Evolutionary conservation across 2,888 invertebrate genomes (phyloP), one percentile per base, ranked within the genome.

Genomic region (Cistogaster globosa): DNA sequence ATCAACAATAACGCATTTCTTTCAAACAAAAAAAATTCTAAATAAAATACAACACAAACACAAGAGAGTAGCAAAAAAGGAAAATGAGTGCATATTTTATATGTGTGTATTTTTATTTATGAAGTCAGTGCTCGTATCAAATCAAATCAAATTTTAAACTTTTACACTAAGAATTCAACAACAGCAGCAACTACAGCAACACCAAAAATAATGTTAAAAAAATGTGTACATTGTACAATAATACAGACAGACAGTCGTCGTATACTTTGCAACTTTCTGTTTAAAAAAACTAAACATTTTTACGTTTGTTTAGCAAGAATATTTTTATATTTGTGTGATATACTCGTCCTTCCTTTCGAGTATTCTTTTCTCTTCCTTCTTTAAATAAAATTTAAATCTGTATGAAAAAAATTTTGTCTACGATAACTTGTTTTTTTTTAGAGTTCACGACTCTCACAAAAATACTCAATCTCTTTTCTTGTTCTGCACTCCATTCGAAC

Each of bases 251-350:
- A n/a, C n/a, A n/a, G n/a, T n/a, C n/a, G n/a, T 67, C 32, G 57
- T 48, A 57, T 58, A 36, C 67, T 48, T 67, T 22, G 55, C 48
- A 57, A 67, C 65, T 65, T 75, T 65, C 32, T 9, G 32, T 65
- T 65, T 32, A 65, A 75, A 20, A 57, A 45, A 67, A 58, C 38
- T 38, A 38, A 38, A 38, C 38, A 38, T 38, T 38, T 7, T 38
- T 38, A 38, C 38, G 11, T 38, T 38, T 38, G 38, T 38, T 38
- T 38, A 8, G 9, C 38, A 6, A 38, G 38, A 38, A 11, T 11
- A 8, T 8, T 74, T 62, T 20, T n/a, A 1, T 57, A n/a, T 65
- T 67, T 22, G 57, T 45, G 45, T 36, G 32, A 4, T 14, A 32
- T n/a, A 16, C 22, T n/a, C 22, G 7, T 26, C 1, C 14, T 48